Base-by-base conservation (phyloP, 2,888 invertebrate species). In the Andrena haemorrhoa region DNA sequence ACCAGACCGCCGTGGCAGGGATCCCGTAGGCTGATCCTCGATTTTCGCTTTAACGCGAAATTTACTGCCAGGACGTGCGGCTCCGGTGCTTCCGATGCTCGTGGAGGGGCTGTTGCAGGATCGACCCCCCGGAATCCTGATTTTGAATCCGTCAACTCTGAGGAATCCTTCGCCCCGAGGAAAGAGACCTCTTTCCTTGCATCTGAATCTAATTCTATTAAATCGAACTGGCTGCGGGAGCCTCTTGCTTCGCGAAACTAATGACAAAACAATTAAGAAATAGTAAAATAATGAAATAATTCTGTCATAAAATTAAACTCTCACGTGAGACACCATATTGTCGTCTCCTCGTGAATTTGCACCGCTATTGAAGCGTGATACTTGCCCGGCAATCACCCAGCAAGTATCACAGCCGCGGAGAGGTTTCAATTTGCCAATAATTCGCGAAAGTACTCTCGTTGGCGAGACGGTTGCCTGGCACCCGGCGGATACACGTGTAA, bases 41-140 rank as follows among this genome's bases (percentile, higher is more conserved):
- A 73, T 51, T 78, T 66, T 76, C 47, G 58, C 6, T 26, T 29
- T 83, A 79, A 79, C 74, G 41, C 8, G 53, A 60, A 81, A 86
- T 86, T 86, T 86, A 86, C 41, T 69, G 74, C 29, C 81, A 60
- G 49, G n/a, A 83, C 86, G 83, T 83, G 86, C 71, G 41, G 31
- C 26, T 61, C 58, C 20, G 33, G 76, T 51, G 75, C 75, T 68
- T 80, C 60, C 64, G 63, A 69, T 47, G 49, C 41, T 70, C 35
- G 7, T 10, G 47, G 58, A 56, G 56, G 35, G 35, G 12, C 16
- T 41, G 41, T 2, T 6, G 58, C 20, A 31, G 6, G 8, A n/a
- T 3, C 7, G 12, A 10, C 8, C 26, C 10, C 1, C 31, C 31
- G 4, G n/a, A 53, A 64, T 49, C 73, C 12, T 23, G 31, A 47